Evolutionary conservation across 2,113 vertebrate species (phyloP), one percentile per base, ranked within the genome.

Genomic region (Myotis yumanensis): DNA sequence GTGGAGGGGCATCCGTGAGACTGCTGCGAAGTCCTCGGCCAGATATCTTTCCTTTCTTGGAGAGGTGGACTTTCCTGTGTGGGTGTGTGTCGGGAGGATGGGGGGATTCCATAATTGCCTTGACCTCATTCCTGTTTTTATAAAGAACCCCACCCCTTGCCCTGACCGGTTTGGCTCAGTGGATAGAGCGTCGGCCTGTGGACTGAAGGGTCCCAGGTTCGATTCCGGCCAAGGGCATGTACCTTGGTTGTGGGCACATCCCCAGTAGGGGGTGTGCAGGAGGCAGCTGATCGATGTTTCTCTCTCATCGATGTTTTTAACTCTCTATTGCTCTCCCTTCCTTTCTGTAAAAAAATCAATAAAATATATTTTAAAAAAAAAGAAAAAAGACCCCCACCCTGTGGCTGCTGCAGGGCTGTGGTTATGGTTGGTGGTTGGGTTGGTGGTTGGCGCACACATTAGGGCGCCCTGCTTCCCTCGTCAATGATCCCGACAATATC

Each of bases 61-160:
- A 40, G 4, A 28, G 68, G 51, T 1, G 46, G 72, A 10, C 23
- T 96, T 97, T 90, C 92, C 85, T 88, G 54, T 85, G 85, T 37
- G 75, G 0, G 40, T 43, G 43, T 43, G 43, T 23, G 54, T 37
- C 37, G 37, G 37, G 16, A 5, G 52, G 7, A 5, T 7, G 54
- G 20, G 18, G 20, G 20, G 18, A 64, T 83, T 28, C 66, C 18
- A 14, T 83, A 86, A 71, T 94, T 82, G 52, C 77, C 66, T 52
- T n/a, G 71, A 94, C 76, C 69, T 66, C 54, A 18, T 77, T 92
- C 35, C 73, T 37, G 71, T 20, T 75, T 90, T 20, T 20, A 25
- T 52, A 72, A 89, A 82, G 76, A 92, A 68, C 17, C 48, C 40
- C 48, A 68, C 32, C 86, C 46, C 43, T 43, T 43, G 6, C 43